Percentiles rank a stretch among this genome's conserved stretches.
Conservation (phyloP, 2,797 vertebrate genomes). For the Chaetodon trifasciatus region DNA sequence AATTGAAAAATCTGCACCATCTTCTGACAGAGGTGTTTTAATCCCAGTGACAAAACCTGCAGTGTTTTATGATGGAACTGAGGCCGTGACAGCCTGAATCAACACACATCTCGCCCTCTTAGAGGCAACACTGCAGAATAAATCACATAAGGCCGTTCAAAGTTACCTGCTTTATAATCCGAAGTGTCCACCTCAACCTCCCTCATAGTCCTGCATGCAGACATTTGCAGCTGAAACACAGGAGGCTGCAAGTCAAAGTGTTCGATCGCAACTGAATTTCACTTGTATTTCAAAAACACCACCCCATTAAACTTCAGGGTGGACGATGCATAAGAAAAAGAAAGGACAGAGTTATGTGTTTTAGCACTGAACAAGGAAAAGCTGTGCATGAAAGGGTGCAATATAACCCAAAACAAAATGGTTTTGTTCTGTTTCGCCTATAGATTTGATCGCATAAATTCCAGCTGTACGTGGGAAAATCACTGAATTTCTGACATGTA, state of each 20-base stretch:
- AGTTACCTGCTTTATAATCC: background rate
- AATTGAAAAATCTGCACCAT: background rate
- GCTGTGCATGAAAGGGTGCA: too few relatives aligned
- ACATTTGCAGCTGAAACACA: background rate
- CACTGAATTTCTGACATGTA: too few relatives aligned
- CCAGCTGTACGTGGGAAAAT: too few relatives aligned
- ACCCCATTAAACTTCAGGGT: too few relatives aligned
- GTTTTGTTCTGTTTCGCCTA: too few relatives aligned
- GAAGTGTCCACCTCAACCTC: background rate
- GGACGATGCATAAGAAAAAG: too few relatives aligned
- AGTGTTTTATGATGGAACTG: too few relatives aligned
- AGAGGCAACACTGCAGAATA: background rate
- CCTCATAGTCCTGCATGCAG: background rate
- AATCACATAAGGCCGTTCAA: too few relatives aligned
- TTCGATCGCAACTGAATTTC: background rate
- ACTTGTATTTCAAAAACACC: background rate
- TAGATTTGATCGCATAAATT: too few relatives aligned
- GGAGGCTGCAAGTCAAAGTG: background rate
- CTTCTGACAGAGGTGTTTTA: background rate
- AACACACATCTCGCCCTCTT: background rate
- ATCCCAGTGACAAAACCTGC: background rate
- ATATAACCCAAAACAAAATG: too few relatives aligned
- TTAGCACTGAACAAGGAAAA: background rate
- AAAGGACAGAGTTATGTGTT: background rate
- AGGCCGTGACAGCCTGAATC: background rate